A percentile compares a stretch with the other conserved stretches of the same genome.
phyloP scores from a whole-genome alignment of 2,888 invertebrate species.

The Diarsia brunnea region DNA sequence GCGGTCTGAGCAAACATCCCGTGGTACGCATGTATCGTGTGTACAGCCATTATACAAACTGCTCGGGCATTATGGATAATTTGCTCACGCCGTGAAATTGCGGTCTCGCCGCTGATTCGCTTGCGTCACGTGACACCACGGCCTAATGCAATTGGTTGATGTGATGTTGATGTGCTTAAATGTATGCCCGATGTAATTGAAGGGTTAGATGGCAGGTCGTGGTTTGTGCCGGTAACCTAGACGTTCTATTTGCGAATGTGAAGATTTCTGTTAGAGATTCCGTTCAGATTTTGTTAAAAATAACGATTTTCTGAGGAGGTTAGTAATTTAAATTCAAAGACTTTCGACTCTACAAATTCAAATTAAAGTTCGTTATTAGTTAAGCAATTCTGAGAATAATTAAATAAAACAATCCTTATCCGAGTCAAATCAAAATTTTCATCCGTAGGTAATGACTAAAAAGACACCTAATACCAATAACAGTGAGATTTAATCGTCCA shows the following conservation, averaged over 20 bases:
- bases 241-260: neutral
- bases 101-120: constrained; percentile 50
- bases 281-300: neutral
- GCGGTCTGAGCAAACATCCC: constrained; percentile 67
- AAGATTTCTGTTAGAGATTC: neutral
- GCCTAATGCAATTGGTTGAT: constrained; percentile 43
- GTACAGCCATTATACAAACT: constrained; percentile 59
- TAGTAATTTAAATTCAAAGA: neutral
- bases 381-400: constrained; percentile 1
- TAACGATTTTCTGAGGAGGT: neutral
- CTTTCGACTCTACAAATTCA: neutral
- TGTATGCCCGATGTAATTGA: constrained; percentile 16
- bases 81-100: constrained; percentile 63
- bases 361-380: neutral
- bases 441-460: constrained; percentile 21
- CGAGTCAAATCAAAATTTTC: constrained; percentile 18
- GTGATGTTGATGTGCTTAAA: constrained; percentile 37
- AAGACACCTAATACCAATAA: constrained; percentile 43
- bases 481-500: constrained; percentile 53
- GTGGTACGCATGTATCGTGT: constrained; percentile 57
- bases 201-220: constrained; percentile 10
- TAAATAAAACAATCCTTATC: constrained; percentile 9
- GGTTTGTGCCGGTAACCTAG: neutral
- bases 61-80: constrained; percentile 60
- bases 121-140: constrained; percentile 61